phyloP scores from a whole-genome alignment of 2,888 invertebrate species.

The Temnothorax ravouxi region DNA sequence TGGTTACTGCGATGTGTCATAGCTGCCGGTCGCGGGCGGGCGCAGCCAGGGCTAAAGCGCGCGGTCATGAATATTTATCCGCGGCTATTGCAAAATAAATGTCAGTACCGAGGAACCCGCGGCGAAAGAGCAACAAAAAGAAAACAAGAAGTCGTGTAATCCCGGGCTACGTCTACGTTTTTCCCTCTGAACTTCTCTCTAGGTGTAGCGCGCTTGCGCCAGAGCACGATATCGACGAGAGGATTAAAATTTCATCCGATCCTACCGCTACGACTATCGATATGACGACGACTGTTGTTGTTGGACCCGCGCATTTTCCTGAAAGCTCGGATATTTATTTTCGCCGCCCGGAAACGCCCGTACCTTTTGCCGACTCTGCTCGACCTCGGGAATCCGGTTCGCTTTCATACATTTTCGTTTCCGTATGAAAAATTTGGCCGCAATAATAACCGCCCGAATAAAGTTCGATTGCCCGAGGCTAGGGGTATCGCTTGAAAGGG shows the following conservation, averaged over 20 bases:
- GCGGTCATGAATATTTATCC: conserved; percentile 77
- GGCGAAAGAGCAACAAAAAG: conserved; percentile 26
- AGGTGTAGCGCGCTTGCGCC: not conserved
- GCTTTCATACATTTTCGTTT: conserved; percentile 3
- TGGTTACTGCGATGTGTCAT: conserved; percentile 67
- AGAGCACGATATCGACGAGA: conserved; percentile 34
- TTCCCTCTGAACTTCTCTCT: not conserved
- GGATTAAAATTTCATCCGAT: conserved; percentile 54
- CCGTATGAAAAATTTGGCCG: conserved; percentile 46
- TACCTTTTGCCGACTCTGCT: not conserved
- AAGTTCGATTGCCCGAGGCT: conserved; percentile 33
- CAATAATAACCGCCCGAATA: conserved; percentile 36
- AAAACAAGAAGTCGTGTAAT: conserved; percentile 24
- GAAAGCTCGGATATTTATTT: conserved; percentile 51
- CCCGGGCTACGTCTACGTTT: conserved; percentile 23
- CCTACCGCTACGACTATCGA: conserved; percentile 23
- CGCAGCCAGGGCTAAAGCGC: conserved; percentile 68
- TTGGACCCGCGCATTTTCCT: conserved; percentile 6
- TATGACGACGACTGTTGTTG: conserved; percentile 31
- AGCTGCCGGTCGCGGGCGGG: conserved; percentile 52
- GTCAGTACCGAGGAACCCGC: conserved; percentile 48
- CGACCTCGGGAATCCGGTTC: not conserved
- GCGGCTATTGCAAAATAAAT: conserved; percentile 75
- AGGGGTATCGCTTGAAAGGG: conserved; percentile 21
- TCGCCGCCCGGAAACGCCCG: conserved; percentile 15